Percentiles rank a stretch among this genome's conserved stretches.
These are phyloP conservation scores for Neodon shergylaensis DNA, from an alignment of 2,113 vertebrate species.

Conservation along the genomic window DNA sequence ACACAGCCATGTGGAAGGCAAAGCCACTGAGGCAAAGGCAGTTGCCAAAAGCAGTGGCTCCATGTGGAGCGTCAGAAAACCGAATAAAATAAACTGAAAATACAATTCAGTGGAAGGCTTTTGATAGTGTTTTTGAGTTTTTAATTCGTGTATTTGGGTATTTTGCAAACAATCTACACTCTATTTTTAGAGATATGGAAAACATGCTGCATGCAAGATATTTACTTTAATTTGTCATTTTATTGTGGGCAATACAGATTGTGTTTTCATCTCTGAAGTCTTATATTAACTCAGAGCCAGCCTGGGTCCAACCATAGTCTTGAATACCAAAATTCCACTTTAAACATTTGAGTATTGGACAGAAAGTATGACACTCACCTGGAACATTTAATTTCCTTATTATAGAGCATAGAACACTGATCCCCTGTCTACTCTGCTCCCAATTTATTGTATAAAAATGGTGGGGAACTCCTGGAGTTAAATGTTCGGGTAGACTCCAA, in stretches of 20 bases:
- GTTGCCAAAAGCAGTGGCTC: neutral
- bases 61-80: neutral
- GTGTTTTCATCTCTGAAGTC: neutral
- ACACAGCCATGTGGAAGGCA: neutral
- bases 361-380: neutral
- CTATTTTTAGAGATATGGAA: constrained; percentile 15
- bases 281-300: constrained; percentile 17
- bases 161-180: neutral
- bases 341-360: neutral
- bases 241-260: neutral
- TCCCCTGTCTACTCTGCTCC: neutral
- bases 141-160: constrained; percentile 3
- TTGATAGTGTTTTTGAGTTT: neutral
- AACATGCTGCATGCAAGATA: neutral
- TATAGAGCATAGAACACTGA: neutral
- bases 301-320: neutral
- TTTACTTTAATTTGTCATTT: constrained; percentile 9
- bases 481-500: neutral
- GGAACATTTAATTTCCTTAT: neutral
- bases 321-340: neutral
- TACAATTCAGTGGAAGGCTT: neutral
- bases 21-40: neutral
- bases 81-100: constrained; percentile 29
- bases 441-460: neutral
- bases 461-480: neutral